A percentile compares a stretch with the other conserved stretches of the same genome.
phyloP scores from a whole-genome alignment of 2,888 invertebrate species.

The Microctonus hyperodae region DNA sequence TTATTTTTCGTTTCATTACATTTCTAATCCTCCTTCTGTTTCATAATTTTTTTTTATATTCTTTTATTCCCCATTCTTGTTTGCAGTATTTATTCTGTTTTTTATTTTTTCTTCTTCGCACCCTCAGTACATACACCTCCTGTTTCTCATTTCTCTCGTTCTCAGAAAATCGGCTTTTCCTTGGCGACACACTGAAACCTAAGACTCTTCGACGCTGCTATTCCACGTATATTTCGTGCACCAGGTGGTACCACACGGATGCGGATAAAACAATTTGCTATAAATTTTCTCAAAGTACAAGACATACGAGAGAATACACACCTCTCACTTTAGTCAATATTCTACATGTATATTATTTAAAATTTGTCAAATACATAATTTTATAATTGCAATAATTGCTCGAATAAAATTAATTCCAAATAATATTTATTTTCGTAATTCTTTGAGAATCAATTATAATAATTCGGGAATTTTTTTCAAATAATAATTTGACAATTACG shows the following conservation, averaged over 20 bases:
- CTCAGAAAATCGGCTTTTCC: conserved; percentile 37
- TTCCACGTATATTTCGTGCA: conserved; percentile 41
- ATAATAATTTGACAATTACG: too few species aligned
- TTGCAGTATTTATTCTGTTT: conserved; percentile 7
- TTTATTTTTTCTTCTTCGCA: conserved; percentile 12
- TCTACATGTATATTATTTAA: neutral
- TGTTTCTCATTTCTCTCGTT: conserved; percentile 24
- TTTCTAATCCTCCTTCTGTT: conserved; percentile 10
- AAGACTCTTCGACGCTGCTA: conserved; percentile 23
- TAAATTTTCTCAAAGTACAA: conserved; percentile 50
- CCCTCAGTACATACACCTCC: neutral
- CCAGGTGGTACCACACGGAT: conserved; percentile 55
- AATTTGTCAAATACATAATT: neutral
- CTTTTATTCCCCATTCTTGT: too few species aligned
- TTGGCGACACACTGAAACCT: conserved; percentile 16
- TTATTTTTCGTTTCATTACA: conserved; percentile 8
- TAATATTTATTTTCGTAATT: too few species aligned
- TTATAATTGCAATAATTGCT: neutral
- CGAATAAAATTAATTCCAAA: too few species aligned
- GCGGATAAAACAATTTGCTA: conserved; percentile 59
- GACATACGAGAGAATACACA: conserved; percentile 3
- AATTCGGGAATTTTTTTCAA: too few species aligned
- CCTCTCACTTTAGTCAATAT: conserved; percentile 4
- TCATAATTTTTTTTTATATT: conserved; percentile 13
- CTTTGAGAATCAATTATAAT: too few species aligned